These are phyloP conservation scores for Umimayanthus kanabou DNA, from an alignment of 92 coral and sea anemone species.

Conservation along the genomic window DNA sequence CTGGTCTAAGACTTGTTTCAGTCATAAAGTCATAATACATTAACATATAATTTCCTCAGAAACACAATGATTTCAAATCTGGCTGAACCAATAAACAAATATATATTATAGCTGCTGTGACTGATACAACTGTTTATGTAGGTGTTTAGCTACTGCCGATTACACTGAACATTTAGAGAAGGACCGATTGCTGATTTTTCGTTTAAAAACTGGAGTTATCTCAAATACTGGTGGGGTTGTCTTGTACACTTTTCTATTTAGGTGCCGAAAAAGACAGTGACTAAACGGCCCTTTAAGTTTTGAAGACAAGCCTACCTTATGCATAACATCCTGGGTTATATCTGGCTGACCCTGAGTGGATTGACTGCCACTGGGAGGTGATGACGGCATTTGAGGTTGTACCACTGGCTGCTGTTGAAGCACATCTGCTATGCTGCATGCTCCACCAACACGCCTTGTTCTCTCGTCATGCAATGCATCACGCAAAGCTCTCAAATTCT, in stretches of 20 bases:
- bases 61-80: too few species aligned
- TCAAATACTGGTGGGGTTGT: too few species aligned
- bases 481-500: slow-evolving; percentile 78
- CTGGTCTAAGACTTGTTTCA: too few species aligned
- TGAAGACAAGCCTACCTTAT: slow-evolving; percentile 9
- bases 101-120: too few species aligned
- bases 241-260: background rate
- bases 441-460: slow-evolving; percentile 46
- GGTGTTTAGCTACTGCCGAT: too few species aligned
- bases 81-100: too few species aligned
- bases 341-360: slow-evolving; percentile 15
- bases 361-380: slow-evolving; percentile 21
- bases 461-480: slow-evolving; percentile 85
- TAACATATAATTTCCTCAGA: too few species aligned
- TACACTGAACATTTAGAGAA: too few species aligned
- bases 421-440: background rate
- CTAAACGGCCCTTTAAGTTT: background rate
- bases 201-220: too few species aligned
- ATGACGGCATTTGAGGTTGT: background rate
- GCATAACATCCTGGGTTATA: slow-evolving; percentile 24
- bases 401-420: background rate
- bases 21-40: too few species aligned
- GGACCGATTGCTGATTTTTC: too few species aligned
- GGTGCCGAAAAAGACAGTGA: background rate
- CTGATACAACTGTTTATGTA: too few species aligned